Base-by-base conservation (phyloP, 1,140 invertebrate species). In the Aphis craccivora region DNA sequence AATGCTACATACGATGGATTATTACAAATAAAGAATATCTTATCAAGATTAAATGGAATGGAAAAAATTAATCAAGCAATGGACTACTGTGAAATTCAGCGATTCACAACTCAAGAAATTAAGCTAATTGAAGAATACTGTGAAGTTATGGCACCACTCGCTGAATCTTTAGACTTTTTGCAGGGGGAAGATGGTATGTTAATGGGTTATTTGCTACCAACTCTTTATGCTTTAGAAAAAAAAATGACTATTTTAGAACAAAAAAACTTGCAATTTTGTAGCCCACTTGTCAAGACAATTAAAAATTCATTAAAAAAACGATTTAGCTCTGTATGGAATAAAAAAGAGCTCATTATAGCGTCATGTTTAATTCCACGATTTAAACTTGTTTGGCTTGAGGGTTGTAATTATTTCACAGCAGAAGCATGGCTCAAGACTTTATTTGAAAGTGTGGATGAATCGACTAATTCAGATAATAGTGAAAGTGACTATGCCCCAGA, bases 291-390 rank as follows among this genome's bases (percentile, higher is more conserved):
- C 35, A 81, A 81, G n/a, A 81, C 76, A 25, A 81, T 81, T 37
- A 37, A 37, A 81, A 81, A 35, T 81, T 81, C 76, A 81, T 18
- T 81, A 37, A 81, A 81, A 81, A 81, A 35, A 37, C 76, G 76
- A 37, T 81, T 81, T 81, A 81, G 76, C 35, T 37, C 35, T 5
- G 35, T 81, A 81, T 81, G 76, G 76, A 37, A 37, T 37, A 81
- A 81, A 81, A 81, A 81, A 81, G 76, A 81, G 35, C 35, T 81
- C 9, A 81, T 81, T 37, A 18, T 81, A 81, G 76, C 76, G 20
- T 81, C 76, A 81, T 81, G 76, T 81, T 81, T 81, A 81, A 37
- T 81, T 37, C 76, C 76, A 81, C 76, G 76, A 37, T 81, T 81
- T 37, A 81, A 81, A 81, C 35, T 81, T 20, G 9, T 81, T 37